Base-by-base conservation (phyloP, 2,888 invertebrate species). In the Ophioninae sp. region DNA sequence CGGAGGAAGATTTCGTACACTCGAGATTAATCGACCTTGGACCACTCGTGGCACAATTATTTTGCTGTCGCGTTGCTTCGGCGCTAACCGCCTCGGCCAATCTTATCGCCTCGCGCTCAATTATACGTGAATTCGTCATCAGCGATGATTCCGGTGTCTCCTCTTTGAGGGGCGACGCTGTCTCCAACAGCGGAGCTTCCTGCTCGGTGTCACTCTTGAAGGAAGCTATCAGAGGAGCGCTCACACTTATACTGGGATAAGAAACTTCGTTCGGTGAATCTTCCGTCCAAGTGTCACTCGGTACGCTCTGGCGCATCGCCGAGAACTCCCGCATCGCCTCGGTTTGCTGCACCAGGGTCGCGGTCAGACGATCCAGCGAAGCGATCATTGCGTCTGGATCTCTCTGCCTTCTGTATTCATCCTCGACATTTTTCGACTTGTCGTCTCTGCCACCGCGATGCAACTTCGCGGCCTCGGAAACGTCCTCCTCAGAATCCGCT, bases 181-280 rank as follows among this genome's bases (percentile, higher is more conserved):
- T 79, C 7, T 75, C 20, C 70, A 44, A 79, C 67, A 2, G n/a
- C 30, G 50, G 67, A 8, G 85, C 39, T 44, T 84, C 91, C 41
- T 92, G 90, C 78, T 92, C 93, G 3, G 93, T 92, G 86, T 96
- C 95, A 87, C 95, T 95, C 78, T 94, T 94, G 82, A 96, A 95
- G 0, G 97, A 96, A 0, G 95, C 94, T 2, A 96, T 94, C 88
- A 96, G 93, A 0, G 96, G 97, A 0, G 95, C 95, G 56, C 96
- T 96, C 50, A 96, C 95, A 86, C 97, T 97, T 77, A 97, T 95
- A 72, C 96, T 97, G 0, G 97, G 97, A 91, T 97, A 97, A 0
- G 97, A 96, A 50, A 96, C 94, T 90, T 97, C 96, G 91, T 96
- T 96, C 0, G 96, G 96, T 0, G 96, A 95, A 91, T 96, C 96